These are phyloP conservation scores for Arrhopalites spinosus DNA, from an alignment of 2,888 invertebrate species.

Conservation along the genomic window DNA sequence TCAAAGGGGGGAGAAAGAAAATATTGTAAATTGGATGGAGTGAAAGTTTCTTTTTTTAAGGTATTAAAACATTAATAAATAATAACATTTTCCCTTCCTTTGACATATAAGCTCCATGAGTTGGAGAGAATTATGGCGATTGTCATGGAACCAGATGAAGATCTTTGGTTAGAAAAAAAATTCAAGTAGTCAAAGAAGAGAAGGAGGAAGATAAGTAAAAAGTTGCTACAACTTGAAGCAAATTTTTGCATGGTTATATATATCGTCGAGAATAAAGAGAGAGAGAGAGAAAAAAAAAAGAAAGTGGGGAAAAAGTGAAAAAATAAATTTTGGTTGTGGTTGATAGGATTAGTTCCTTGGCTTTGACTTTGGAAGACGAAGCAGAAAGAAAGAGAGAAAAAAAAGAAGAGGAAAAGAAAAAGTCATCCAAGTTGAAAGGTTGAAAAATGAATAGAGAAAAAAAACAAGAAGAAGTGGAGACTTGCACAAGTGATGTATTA, in stretches of 20 bases:
- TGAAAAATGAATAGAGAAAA: slow-evolving; percentile 23
- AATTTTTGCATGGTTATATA: background rate
- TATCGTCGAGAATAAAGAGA: background rate
- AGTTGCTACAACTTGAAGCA: background rate
- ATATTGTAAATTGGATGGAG: no score
- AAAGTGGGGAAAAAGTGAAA: background rate
- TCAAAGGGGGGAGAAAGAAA: no score
- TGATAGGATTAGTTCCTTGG: slow-evolving; percentile 19
- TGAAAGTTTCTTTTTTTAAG: no score
- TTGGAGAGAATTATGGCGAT: no score
- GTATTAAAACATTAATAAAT: no score
- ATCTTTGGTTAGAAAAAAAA: no score
- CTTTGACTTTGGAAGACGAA: background rate
- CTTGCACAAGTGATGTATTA: slow-evolving; percentile 17
- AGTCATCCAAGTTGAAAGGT: background rate
- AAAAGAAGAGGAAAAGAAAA: background rate
- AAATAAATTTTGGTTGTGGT: background rate
- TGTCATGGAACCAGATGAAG: no score
- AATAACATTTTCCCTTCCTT: no score
- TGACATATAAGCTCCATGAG: no score
- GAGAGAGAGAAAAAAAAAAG: background rate
- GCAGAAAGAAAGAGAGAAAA: slow-evolving; percentile 7
- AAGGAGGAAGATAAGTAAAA: background rate
- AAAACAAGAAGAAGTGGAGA: background rate
- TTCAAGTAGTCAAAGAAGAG: no score